These are phyloP conservation scores for Pseudococcus viburni DNA, from an alignment of 2,888 invertebrate genomes.

Conservation along the genomic window DNA sequence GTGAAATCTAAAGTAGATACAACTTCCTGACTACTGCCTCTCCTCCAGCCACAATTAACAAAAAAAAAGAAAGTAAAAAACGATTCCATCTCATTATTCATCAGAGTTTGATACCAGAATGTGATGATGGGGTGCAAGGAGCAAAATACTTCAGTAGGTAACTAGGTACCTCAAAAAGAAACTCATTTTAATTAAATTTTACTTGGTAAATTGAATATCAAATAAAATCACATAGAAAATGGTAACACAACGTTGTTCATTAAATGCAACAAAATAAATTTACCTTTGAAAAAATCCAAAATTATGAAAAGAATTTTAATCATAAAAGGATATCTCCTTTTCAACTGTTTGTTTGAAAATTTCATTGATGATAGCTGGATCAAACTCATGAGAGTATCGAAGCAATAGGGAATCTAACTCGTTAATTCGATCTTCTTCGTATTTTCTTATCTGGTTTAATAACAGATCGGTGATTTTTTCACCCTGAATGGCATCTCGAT, in stretches of 20 bases:
- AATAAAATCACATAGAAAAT: background rate
- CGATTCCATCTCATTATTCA: too few relatives aligned
- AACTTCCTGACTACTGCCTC: too few relatives aligned
- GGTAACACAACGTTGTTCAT: background rate
- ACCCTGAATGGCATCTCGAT: constrained; percentile 60
- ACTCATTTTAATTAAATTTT: background rate
- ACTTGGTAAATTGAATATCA: background rate
- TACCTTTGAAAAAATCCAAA: background rate
- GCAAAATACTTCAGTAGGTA: background rate
- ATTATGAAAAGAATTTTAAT: background rate
- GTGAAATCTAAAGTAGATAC: too few relatives aligned
- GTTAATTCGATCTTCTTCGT: background rate
- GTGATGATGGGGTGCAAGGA: too few relatives aligned
- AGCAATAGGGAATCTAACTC: constrained; percentile 33
- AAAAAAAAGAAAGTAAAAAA: too few relatives aligned
- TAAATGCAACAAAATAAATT: background rate
- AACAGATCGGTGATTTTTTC: background rate
- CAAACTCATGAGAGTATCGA: background rate
- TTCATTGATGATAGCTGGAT: background rate
- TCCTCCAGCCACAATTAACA: too few relatives aligned
- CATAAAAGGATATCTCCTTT: background rate
- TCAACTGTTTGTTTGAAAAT: background rate
- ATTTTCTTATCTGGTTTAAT: background rate
- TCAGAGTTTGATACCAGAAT: too few relatives aligned
- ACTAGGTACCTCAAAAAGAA: background rate